phyloP scores from a whole-genome alignment of 2,888 invertebrate species.

The Artemia sinica region DNA sequence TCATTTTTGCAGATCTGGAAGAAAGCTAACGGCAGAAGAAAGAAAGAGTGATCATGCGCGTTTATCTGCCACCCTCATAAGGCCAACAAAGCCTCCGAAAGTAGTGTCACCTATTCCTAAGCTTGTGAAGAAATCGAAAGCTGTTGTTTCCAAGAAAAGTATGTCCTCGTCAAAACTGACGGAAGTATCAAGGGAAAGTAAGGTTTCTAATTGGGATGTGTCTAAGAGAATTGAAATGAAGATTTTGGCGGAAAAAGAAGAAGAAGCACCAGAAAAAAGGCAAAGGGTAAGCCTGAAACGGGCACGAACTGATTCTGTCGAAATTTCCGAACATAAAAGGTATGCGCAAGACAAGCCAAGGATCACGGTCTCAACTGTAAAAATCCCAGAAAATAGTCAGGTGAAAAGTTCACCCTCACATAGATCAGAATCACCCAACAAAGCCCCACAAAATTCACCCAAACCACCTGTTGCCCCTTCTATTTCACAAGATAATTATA shows the following conservation, averaged over 20 bases:
- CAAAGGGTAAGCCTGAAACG: neutral
- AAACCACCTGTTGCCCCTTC: neutral
- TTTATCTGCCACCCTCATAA: neutral
- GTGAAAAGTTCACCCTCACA: neutral
- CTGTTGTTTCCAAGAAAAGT: neutral
- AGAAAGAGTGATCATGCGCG: neutral
- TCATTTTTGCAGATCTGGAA: neutral
- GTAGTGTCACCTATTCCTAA: neutral
- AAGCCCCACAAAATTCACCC: neutral
- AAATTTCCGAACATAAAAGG: neutral
- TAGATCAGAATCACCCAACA: neutral
- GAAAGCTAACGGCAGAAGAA: neutral
- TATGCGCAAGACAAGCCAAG: neutral
- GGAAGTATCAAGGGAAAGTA: neutral
- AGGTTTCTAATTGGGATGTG: neutral
- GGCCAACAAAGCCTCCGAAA: slow-evolving; percentile 3
- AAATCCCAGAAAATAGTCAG: neutral
- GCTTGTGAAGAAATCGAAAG: neutral
- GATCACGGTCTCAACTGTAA: neutral
- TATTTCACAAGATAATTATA: neutral
- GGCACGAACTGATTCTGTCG: neutral
- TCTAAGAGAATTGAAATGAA: slow-evolving; percentile 2
- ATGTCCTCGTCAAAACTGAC: neutral
- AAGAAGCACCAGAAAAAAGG: neutral
- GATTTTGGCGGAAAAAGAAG: neutral